Base-by-base conservation (phyloP, 92 coral and sea anemone species). In the Epizoanthus scotinus region DNA sequence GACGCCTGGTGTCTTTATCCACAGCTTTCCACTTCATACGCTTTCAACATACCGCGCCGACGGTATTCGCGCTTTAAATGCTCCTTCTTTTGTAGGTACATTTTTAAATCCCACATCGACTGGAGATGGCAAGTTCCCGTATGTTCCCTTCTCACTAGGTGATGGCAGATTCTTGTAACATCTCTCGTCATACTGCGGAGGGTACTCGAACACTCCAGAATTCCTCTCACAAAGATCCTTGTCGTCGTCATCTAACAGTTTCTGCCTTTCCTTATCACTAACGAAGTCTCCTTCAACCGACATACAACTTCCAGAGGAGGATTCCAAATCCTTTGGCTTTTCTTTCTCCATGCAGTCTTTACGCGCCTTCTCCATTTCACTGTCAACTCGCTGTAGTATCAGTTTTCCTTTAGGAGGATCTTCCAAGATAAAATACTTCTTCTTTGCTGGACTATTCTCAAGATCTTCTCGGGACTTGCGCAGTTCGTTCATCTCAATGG, bases 231-330 rank as follows among this genome's bases (percentile, higher is more conserved):
- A 91, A 52, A 85, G 62, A 42, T 88, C 94, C 53, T 86, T 91
- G 12, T 91, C 94, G 24, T 91, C 92, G 57, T 90, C 92, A 19
- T 79, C 83, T 10, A 85, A 84, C 5, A 81, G 84, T 40, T 82
- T 89, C 14, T 83, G 88, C 71, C 77, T 89, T 77, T 92, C 97
- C 61, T 90, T 88, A 57, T 92, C 92, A 75, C 94, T 90, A 34
- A 90, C 58, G 59, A 79, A 60, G 9, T 85, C 88, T 28, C 72
- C 94, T 31, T 88, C 90, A 22, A 73, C 90, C 5, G 63, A 72
- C 0, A 78, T 70, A 4, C 84, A 8, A 81, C 87, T 85, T 21
- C 58, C 83, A 1, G 84, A 83, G 24, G 67, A 78, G 2, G 86
- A 85, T 5, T 81, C 89, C 26, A 85, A 73, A 1, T 82, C 86